Base-by-base conservation (phyloP, 2,888 invertebrate genomes). In the Drosophila niveifrons region DNA sequence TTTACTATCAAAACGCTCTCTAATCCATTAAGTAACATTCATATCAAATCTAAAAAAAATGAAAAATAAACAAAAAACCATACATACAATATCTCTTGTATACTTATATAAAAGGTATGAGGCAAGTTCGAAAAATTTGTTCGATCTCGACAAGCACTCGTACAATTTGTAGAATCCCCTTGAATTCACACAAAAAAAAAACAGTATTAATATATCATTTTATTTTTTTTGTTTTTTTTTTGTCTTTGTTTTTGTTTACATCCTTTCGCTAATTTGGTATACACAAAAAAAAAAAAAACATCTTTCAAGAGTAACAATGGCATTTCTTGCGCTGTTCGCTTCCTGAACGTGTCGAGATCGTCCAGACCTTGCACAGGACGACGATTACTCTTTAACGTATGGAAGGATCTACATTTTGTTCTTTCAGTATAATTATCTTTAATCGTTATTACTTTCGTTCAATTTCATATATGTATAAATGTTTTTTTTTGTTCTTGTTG, bases 21-120 rank as follows among this genome's bases (percentile, higher is more conserved):
- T 78, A 82, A 82, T 88, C 65, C 82, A 86, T 86, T 74, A 65
- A 72, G 64, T 82, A 82, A 82, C 82, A 82, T 82, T 88, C 52
- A 67, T 76, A 82, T 88, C 74, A 86, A 86, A 80, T 88, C 64
- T 63, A 46, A 79, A 11, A 36, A 36, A n/a, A 36, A 36, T 23
- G 1, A 36, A 56, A 68, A 57, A 18, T 53, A 86, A 85, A 78
- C 67, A 65, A 65, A 85, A 85, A 82, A 63, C 56, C 56, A 65
- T 69, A 79, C 39, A 70, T 57, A n/a, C n/a, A 36, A 36, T 36
- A 17, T 62, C 36, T 67, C 36, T 52, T 74, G 62, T 78, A 80
- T 83, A 82, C 74, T 65, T 71, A 74, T 73, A 68, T 74, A 78
- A 78, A 78, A 75, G 50, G 67, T 34, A 55, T 67, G 73, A 58